A percentile compares a stretch with the other conserved stretches of the same genome.
phyloP scores from a whole-genome alignment of 2,797 vertebrate species.

The Okamejei kenojei region DNA sequence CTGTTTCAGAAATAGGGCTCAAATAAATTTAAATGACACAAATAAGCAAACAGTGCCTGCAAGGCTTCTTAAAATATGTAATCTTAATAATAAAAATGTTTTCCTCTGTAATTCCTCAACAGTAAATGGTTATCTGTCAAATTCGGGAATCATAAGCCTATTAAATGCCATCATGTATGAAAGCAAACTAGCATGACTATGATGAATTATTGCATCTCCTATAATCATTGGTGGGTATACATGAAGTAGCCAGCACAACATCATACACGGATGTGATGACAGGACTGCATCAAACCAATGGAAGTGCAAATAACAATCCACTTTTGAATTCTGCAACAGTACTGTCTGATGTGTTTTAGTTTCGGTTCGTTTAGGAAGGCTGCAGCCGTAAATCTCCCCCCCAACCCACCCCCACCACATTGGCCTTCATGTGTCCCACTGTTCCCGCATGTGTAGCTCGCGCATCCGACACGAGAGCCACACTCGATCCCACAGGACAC shows the following conservation, averaged over 20 bases:
- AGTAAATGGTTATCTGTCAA: not conserved
- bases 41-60: not conserved
- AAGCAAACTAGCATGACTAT: not conserved
- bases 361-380: too few species aligned
- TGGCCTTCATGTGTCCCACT: too few species aligned
- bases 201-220: not conserved
- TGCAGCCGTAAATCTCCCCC: too few species aligned
- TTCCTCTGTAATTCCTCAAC: not conserved
- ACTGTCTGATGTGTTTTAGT: too few species aligned
- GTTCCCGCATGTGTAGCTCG: too few species aligned
- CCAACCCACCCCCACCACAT: too few species aligned
- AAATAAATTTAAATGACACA: not conserved
- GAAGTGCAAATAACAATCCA: not conserved
- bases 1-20: not conserved
- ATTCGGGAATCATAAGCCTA: not conserved
- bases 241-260: not conserved
- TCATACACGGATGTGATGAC: not conserved
- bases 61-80: not conserved
- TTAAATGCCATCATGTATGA: not conserved
- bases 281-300: not conserved
- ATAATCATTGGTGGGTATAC: not conserved
- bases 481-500: too few species aligned
- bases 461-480: too few species aligned
- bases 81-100: not conserved
- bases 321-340: not conserved